phyloP scores from a whole-genome alignment of 2,888 invertebrate genomes.

The Drosophila subsilvestris region DNA sequence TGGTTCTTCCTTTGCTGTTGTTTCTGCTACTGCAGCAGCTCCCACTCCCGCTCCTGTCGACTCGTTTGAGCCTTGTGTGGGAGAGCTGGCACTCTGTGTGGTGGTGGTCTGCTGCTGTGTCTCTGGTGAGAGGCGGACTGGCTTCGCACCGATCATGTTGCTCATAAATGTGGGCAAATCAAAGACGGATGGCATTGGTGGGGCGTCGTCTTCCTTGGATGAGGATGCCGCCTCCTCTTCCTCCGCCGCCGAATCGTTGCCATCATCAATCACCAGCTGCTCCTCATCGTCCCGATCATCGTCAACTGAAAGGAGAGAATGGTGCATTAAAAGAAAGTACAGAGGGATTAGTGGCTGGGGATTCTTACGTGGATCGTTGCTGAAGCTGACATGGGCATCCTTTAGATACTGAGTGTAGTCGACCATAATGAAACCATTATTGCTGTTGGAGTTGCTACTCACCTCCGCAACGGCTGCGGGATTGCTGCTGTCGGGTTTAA shows the following conservation, averaged over 20 bases:
- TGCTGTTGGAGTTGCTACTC: constrained; percentile 75
- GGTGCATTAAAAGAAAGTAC: background rate
- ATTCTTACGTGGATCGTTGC: constrained; percentile 81
- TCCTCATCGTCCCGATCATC: constrained; percentile 86
- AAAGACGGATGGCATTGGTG: constrained; percentile 66
- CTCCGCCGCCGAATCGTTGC: constrained; percentile 69
- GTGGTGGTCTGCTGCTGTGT: background rate
- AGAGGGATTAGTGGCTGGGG: background rate
- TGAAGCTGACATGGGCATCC: constrained; percentile 82
- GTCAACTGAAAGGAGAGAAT: constrained; percentile 82
- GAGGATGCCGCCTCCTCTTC: constrained; percentile 21
- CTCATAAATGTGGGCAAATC: constrained; percentile 69
- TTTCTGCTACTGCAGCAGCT: background rate
- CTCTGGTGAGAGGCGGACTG: background rate
- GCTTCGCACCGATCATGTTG: constrained; percentile 51
- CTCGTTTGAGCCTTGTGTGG: constrained; percentile 11
- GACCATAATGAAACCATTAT: constrained; percentile 72
- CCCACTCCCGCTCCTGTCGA: background rate
- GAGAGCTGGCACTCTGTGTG: constrained; percentile 27
- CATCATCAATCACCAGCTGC: constrained; percentile 82
- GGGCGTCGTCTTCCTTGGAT: constrained; percentile 32
- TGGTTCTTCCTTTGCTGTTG: background rate
- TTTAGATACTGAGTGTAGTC: constrained; percentile 84
- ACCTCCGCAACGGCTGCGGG: constrained; percentile 45
- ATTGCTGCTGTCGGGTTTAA: constrained; percentile 34